phyloP scores from a whole-genome alignment of 2,797 vertebrate species.

The Scarus forsteni region DNA sequence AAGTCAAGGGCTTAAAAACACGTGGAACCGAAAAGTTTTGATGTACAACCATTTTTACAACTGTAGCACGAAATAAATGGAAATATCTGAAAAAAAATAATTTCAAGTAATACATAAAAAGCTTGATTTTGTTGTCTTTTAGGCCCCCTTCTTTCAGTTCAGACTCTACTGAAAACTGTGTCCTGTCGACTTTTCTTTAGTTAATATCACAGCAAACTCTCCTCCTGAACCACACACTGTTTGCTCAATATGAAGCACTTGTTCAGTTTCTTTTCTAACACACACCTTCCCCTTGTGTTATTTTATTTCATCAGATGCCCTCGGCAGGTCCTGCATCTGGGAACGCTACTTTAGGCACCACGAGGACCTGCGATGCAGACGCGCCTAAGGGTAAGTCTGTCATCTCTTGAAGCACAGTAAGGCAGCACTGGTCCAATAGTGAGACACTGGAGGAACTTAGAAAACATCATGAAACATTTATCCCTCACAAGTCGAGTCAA shows the following conservation, averaged over 20 bases:
- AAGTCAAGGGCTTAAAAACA: too few species aligned
- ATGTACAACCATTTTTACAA: too few species aligned
- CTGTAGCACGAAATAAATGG: too few species aligned
- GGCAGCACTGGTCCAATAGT: conserved; percentile 35
- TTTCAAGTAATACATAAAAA: too few species aligned
- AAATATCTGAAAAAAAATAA: too few species aligned
- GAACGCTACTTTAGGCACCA: conserved; percentile 82
- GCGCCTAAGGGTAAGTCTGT: conserved; percentile 92
- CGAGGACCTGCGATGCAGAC: conserved; percentile 92
- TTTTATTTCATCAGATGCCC: conserved; percentile 69
- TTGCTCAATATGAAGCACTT: neutral
- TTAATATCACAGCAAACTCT: neutral
- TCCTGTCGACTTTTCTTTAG: neutral
- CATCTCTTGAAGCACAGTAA: conserved; percentile 38
- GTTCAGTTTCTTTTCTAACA: conserved; percentile 24
- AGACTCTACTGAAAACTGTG: neutral
- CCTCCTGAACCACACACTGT: neutral
- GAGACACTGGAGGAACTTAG: conserved; percentile 46
- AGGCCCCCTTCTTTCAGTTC: neutral
- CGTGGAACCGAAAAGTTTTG: too few species aligned
- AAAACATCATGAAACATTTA: conserved; percentile 57
- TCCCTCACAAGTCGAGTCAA: conserved; percentile 30
- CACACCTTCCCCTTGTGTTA: conserved; percentile 27
- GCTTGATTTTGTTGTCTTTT: neutral
- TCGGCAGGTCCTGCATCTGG: conserved; percentile 66